Evolutionary conservation across 1,140 invertebrate genomes (phyloP), one percentile per base, ranked within the genome.

Genomic region (Neuroterus valhalla): DNA sequence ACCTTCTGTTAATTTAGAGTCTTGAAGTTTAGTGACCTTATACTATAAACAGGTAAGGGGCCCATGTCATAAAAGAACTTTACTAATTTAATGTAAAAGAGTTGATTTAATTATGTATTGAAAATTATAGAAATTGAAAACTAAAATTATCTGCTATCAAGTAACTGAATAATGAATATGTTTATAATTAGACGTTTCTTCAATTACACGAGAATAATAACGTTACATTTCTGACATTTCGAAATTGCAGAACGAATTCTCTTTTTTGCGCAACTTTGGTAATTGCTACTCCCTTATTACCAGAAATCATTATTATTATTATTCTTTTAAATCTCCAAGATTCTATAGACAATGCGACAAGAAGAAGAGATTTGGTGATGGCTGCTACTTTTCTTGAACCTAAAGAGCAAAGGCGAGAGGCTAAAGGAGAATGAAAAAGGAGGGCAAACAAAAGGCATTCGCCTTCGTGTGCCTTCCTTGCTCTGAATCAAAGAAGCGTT

Each of bases 401-500:
- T 62, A 38, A 62, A 38, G 31, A 62, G 55, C 55, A 62, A 38
- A 62, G 23, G 11, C 26, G 55, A 46, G 45, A 52, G 46, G 50
- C 42, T 17, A 12, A 68, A 68, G 44, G 62, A 52, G 19, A 48
- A 68, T 38, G 48, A 17, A 21, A 44, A 69, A 62, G 42, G 8
- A 14, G 21, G 19, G 46, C 14, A 72, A 62, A 62, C 55, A 62
- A 66, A 50, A 72, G 62, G 44, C 52, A 66, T 52, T 45, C 66
- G 19, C 19, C 21, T 70, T 55, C 23, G 44, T 42, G 23, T 43
- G 72, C 6, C 66, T 68, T 26, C 14, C 15, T 62, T 42, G 55
- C 55, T n/a, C 26, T 48, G 70, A 68, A 79, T 81, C 81, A 79
- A 81, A 78, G 72, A 77, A 81, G 81, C 79, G 70, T 79, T 81